These are phyloP conservation scores for Ophion ellenae DNA, from an alignment of 2,888 invertebrate species.

Conservation along the genomic window DNA sequence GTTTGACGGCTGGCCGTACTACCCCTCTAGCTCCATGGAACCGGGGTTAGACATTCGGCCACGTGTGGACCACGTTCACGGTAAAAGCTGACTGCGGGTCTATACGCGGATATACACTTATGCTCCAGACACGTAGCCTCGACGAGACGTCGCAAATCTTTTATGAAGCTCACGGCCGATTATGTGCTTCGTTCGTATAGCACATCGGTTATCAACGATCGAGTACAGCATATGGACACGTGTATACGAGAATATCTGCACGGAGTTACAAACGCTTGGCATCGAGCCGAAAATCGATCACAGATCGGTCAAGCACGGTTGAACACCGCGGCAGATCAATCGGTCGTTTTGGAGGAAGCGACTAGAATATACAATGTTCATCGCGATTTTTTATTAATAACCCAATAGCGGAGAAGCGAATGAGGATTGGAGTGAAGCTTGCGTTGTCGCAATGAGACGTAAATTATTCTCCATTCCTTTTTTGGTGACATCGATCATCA, in stretches of 20 bases:
- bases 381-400: not conserved
- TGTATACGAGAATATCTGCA: not conserved
- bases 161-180: conserved; percentile 58
- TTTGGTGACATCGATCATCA: too few relatives aligned
- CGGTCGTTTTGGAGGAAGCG: not conserved
- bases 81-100: conserved; percentile 18
- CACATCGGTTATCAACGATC: not conserved
- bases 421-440: not conserved
- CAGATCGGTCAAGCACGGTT: not conserved
- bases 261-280: not conserved
- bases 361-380: not conserved
- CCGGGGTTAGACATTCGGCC: conserved; percentile 47
- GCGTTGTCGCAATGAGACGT: too few relatives aligned
- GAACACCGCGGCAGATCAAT: too few relatives aligned
- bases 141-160: conserved; percentile 60
- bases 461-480: too few relatives aligned
- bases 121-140: conserved; percentile 2
- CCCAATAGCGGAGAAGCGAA: not conserved
- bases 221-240: not conserved
- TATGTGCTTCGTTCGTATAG: conserved; percentile 42
- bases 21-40: conserved; percentile 1
- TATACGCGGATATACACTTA: not conserved
- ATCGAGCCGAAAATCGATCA: not conserved
- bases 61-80: conserved; percentile 45
- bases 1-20: conserved; percentile 8